Evolutionary conservation across 2,113 vertebrate genomes (phyloP).

Genomic region (Dendropsophus ebraccatus): DNA sequence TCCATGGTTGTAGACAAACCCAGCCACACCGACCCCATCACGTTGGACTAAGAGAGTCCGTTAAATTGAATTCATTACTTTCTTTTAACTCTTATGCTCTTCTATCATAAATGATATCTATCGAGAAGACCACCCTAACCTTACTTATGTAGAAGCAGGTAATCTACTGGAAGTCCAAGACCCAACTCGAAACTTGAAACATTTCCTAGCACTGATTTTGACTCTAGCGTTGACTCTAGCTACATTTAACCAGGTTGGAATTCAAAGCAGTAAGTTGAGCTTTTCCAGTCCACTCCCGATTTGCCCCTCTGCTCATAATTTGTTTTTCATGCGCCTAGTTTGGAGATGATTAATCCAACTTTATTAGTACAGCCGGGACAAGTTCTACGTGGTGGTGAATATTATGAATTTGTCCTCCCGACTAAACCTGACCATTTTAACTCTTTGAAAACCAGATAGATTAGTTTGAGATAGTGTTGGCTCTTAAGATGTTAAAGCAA

Average conservation of each 20-base stretch:
- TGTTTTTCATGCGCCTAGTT: constrained; percentile 46
- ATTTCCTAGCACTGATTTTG: not conserved
- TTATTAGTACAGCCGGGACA: constrained; percentile 51
- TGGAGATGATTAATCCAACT: constrained; percentile 57
- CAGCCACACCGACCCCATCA: not conserved
- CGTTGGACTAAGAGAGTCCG: no score
- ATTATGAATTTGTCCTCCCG: constrained; percentile 39
- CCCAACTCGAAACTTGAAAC: not conserved
- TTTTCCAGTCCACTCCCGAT: constrained; percentile 13
- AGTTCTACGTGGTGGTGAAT: constrained; percentile 55
- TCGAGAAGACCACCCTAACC: not conserved
- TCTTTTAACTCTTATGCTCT: not conserved
- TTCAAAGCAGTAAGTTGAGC: constrained; percentile 9
- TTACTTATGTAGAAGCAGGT: not conserved
- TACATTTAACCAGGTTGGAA: not conserved
- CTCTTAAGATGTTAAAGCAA: constrained; percentile 6
- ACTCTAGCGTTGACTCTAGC: no score
- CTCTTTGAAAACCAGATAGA: not conserved
- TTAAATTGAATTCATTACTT: not conserved
- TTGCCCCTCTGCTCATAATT: constrained; percentile 24
- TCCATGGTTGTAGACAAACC: not conserved
- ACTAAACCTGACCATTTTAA: constrained; percentile 18
- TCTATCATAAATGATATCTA: not conserved
- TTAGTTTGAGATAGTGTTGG: not conserved
- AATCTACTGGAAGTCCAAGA: not conserved